Conservation (phyloP, 2,113 vertebrate species). For the Brachyistius frenatus region DNA sequence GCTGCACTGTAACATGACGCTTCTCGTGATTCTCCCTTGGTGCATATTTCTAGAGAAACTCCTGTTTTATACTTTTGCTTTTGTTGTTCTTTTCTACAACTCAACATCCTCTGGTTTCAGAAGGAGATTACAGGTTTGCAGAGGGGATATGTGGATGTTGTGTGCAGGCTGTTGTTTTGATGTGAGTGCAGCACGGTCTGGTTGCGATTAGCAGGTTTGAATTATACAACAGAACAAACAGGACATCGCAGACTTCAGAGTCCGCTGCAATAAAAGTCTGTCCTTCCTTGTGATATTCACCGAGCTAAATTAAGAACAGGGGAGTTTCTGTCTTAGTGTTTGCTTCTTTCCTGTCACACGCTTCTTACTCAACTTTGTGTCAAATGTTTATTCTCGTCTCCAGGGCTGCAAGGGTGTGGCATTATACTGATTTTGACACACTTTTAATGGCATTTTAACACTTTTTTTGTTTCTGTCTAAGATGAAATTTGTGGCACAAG, state of each 20-base stretch:
- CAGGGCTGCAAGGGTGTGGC: not conserved
- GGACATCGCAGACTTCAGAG: not conserved
- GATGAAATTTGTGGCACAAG: not conserved
- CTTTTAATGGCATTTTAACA: not conserved
- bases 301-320: slow-evolving; percentile 47
- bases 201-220: slow-evolving; percentile 33
- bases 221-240: slow-evolving; percentile 34
- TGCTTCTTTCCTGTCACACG: slow-evolving; percentile 52
- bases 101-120: not conserved
- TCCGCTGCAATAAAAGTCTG: not conserved
- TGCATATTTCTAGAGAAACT: not conserved
- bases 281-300: slow-evolving; percentile 3
- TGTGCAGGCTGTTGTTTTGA: not conserved
- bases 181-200: slow-evolving; percentile 20
- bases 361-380: slow-evolving; percentile 27
- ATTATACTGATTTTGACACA: not conserved
- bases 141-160: not conserved
- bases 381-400: not conserved
- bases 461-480: not conserved
- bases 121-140: slow-evolving; percentile 5
- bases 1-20: not conserved
- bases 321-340: slow-evolving; percentile 32
- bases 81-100: not conserved
- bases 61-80: not conserved
- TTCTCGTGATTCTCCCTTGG: not conserved